A percentile compares a stretch with the other conserved stretches of the same genome.
These are phyloP conservation scores for Calliphora vomitoria DNA, from an alignment of 2,888 invertebrate species.

Conservation along the genomic window DNA sequence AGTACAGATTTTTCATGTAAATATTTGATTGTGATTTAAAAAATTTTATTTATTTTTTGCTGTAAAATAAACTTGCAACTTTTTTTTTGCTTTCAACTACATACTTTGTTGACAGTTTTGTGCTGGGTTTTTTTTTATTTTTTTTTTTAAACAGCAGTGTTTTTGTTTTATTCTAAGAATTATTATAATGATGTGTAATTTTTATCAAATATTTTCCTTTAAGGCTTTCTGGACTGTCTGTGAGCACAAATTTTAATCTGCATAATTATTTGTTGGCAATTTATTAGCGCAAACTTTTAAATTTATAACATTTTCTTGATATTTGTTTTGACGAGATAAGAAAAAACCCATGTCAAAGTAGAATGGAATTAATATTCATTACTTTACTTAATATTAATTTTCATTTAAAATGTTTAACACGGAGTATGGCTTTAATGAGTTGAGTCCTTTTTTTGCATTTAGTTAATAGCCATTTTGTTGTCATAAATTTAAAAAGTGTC, in stretches of 20 bases:
- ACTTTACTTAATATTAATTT: constrained; percentile 1
- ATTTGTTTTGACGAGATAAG: neutral
- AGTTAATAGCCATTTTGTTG: neutral
- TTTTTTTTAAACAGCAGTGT: neutral
- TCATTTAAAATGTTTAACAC: constrained; percentile 14
- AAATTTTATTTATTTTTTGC: constrained; percentile 13
- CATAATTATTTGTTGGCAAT: neutral
- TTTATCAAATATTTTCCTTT: neutral
- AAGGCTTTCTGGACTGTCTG: neutral
- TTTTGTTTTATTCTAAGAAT: neutral
- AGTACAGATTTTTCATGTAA: neutral
- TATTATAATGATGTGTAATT: neutral
- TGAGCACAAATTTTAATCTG: neutral
- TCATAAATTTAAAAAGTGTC: neutral
- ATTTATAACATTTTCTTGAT: neutral
- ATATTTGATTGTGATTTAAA: constrained; percentile 38
- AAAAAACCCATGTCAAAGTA: constrained; percentile 15
- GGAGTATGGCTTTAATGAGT: neutral
- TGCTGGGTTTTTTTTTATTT: too few species aligned
- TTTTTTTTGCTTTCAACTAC: neutral
- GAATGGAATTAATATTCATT: neutral
- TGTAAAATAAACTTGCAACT: constrained; percentile 2
- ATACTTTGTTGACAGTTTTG: neutral
- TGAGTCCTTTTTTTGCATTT: neutral
- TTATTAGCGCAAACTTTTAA: neutral